These are phyloP conservation scores for Acanthurus tractus DNA, from an alignment of 2,797 vertebrate species.

Conservation along the genomic window DNA sequence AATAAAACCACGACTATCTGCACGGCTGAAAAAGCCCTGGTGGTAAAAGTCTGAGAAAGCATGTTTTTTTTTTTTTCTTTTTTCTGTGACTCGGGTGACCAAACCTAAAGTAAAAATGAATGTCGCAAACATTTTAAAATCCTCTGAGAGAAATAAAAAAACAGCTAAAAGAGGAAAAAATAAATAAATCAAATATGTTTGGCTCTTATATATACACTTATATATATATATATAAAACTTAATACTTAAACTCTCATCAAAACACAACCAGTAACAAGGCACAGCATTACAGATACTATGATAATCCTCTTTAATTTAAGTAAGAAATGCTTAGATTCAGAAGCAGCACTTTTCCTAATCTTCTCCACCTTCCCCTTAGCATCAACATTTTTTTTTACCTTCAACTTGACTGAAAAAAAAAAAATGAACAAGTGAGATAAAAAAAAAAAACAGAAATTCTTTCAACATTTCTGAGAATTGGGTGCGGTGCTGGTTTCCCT, in stretches of 20 bases:
- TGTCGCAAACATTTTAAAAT: slow-evolving; percentile 53
- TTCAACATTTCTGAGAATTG: slow-evolving; percentile 15
- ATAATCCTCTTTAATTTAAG: neutral
- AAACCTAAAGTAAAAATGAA: slow-evolving; percentile 42
- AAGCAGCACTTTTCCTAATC: neutral
- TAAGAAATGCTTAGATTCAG: slow-evolving; percentile 6
- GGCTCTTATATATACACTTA: too few relatives aligned
- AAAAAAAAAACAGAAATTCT: neutral
- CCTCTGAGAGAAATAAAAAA: slow-evolving; percentile 71
- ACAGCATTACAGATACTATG: neutral
- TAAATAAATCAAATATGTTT: too few relatives aligned
- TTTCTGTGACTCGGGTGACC: slow-evolving; percentile 8
- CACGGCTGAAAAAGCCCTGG: slow-evolving; percentile 29
- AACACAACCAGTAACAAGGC: neutral
- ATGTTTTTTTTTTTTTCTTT: neutral
- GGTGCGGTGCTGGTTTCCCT: neutral
- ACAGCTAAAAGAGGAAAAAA: slow-evolving; percentile 48
- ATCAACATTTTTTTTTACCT: neutral
- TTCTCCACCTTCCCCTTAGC: slow-evolving; percentile 14
- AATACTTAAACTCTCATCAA: neutral
- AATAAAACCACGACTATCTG: slow-evolving; percentile 51
- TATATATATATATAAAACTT: too few relatives aligned
- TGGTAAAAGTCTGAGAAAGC: slow-evolving; percentile 22
- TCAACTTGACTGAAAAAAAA: slow-evolving; percentile 20
- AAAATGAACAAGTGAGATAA: too few relatives aligned